Percentiles rank a stretch among this genome's conserved stretches.
Evolutionary conservation across 2,797 vertebrate species (phyloP).

Genomic region (Valencia hispanica): DNA sequence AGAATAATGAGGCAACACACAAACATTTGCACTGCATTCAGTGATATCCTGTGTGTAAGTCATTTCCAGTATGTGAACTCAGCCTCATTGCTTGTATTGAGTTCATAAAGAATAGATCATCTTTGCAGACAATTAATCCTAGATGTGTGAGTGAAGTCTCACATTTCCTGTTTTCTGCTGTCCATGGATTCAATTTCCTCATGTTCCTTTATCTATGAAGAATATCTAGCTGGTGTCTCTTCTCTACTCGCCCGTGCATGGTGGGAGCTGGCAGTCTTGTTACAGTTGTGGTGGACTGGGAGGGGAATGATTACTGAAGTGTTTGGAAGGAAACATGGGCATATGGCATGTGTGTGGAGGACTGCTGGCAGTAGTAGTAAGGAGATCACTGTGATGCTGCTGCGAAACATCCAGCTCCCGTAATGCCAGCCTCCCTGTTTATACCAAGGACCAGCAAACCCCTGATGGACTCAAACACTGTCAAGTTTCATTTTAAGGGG

Average conservation of each 20-base stretch:
- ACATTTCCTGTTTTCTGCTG: conserved; percentile 48
- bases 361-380: conserved; percentile 33
- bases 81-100: conserved; percentile 9
- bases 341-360: conserved; percentile 25
- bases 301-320: conserved; percentile 21
- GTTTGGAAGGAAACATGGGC: conserved; percentile 25
- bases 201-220: conserved; percentile 22
- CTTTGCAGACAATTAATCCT: conserved; percentile 34
- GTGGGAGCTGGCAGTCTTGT: conserved; percentile 44
- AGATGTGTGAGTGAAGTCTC: conserved; percentile 35
- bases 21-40: neutral
- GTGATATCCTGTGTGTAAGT: neutral
- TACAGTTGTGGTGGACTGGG: conserved; percentile 35
- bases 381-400: conserved; percentile 48
- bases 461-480: conserved; percentile 65
- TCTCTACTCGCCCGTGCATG: conserved; percentile 21
- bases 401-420: conserved; percentile 65
- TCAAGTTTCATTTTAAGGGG: conserved; percentile 20
- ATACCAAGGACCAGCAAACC: conserved; percentile 66
- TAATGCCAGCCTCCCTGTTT: conserved; percentile 63
- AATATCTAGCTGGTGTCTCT: conserved; percentile 47
- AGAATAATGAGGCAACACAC: neutral
- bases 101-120: conserved; percentile 27
- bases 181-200: conserved; percentile 41
- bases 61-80: neutral